These are phyloP conservation scores for Trogon melanurus DNA, from an alignment of 2,113 vertebrate species.

Conservation along the genomic window DNA sequence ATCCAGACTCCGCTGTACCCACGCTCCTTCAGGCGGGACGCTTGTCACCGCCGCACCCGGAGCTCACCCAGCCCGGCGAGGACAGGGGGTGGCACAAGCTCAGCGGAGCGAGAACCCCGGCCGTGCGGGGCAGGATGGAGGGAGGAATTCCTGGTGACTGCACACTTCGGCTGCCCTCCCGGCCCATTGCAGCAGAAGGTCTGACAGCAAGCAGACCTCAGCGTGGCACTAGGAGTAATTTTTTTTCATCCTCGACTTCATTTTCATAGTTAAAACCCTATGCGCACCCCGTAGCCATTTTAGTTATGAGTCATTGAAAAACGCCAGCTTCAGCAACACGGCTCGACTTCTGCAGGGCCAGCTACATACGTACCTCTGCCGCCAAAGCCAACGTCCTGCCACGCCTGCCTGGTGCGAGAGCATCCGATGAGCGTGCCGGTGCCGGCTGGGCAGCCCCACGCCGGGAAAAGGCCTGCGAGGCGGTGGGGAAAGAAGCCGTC, in stretches of 20 bases:
- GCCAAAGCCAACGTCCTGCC: neutral
- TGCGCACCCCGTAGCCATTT: neutral
- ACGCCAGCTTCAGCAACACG: neutral
- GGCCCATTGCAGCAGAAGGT: neutral
- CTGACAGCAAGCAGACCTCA: neutral
- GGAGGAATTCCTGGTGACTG: neutral
- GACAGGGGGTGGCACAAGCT: neutral
- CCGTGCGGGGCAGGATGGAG: neutral
- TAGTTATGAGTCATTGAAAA: neutral
- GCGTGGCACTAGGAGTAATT: neutral
- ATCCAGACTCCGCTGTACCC: neutral
- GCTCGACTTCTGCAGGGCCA: neutral
- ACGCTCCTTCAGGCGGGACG: neutral
- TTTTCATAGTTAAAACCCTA: neutral
- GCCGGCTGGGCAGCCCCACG: neutral
- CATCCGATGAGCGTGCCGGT: neutral
- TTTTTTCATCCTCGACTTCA: neutral
- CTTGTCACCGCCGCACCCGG: fast-evolving
- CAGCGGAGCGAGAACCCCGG: neutral
- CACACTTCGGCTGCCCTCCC: neutral
- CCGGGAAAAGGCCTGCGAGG: neutral
- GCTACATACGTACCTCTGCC: neutral
- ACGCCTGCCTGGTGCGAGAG: neutral
- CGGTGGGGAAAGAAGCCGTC: neutral
- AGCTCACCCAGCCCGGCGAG: neutral